Evolutionary conservation across 2,888 invertebrate species (phyloP), one percentile per base, ranked within the genome.

Genomic region (Lasioglossum marginatum): DNA sequence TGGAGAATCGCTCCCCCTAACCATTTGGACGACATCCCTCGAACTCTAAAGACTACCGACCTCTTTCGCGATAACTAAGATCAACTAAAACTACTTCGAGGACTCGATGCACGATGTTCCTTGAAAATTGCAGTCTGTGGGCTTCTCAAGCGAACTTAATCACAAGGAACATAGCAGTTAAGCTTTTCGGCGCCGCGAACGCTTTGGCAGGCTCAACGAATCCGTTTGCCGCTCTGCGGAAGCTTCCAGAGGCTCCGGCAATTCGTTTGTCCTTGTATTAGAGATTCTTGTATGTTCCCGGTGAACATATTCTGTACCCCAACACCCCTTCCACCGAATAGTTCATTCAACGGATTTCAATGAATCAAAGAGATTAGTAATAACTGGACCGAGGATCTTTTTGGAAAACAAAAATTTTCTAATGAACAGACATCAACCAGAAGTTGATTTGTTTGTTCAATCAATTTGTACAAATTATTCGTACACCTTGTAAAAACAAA

Each of bases 101-200:
- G 79, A 68, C 52, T 34, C 63, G 34, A 72, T 43, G 63, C 73
- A 72, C 52, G 52, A n/a, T 43, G 73, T 73, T 73, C 52, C 73
- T 82, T 73, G 82, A 82, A 82, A 79, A 82, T 82, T 79, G 79
- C 48, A 82, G 73, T 79, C 82, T 79, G 73, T 48, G 73, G 73
- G 73, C 43, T 82, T 79, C 79, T 31, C 66, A n/a, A 57, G 52
- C 34, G 82, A 79, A 82, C 82, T 82, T 82, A 82, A 82, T 82
- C 79, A 82, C 82, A 79, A 82, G 82, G 82, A 82, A 82, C 82
- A 79, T 66, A 79, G 79, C 82, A 68, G 82, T 68, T 82, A 82
- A 82, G 82, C 79, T 74, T 82, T 82, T 79, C 79, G 57, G 31
- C 66, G 52, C 43, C 79, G 31, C 66, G 68, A 74, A 52, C 66